Evolutionary conservation across 2,888 invertebrate species (phyloP).

Genomic region (Cantharis rustica): DNA sequence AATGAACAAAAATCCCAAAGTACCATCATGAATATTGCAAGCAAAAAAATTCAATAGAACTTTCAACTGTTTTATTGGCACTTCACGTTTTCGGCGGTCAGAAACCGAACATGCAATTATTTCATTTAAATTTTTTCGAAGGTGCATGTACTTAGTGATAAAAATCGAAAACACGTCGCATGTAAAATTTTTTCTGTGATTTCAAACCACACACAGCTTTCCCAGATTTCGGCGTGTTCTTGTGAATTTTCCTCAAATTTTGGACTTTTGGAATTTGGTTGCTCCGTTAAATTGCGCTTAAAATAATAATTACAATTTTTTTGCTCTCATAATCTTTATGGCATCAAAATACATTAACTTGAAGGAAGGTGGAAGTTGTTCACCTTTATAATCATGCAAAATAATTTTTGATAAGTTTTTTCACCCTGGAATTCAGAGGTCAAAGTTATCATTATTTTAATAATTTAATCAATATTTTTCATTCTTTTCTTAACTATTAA

Average conservation of each 20-base stretch:
- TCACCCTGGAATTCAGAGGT: not conserved
- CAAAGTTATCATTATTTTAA: not conserved
- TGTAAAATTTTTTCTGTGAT: not conserved
- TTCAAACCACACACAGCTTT: not conserved
- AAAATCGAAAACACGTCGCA: not conserved
- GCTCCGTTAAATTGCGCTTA: not conserved
- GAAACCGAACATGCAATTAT: not conserved
- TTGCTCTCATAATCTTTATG: not conserved
- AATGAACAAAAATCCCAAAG: not conserved
- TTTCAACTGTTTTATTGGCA: not conserved
- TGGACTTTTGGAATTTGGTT: not conserved
- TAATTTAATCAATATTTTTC: not conserved
- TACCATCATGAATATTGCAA: not conserved
- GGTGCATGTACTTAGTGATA: not conserved
- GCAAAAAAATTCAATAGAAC: not conserved
- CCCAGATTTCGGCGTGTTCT: no score
- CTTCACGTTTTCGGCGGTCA: not conserved
- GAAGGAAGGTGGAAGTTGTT: not conserved
- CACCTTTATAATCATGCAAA: not conserved
- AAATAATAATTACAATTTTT: not conserved
- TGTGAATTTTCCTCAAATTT: not conserved
- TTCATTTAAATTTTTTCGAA: not conserved
- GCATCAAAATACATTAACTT: not conserved
- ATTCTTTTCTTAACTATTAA: no score
- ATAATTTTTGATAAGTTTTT: not conserved